Evolutionary conservation across 2,888 invertebrate species (phyloP).

Genomic region (Portevinia maculata): DNA sequence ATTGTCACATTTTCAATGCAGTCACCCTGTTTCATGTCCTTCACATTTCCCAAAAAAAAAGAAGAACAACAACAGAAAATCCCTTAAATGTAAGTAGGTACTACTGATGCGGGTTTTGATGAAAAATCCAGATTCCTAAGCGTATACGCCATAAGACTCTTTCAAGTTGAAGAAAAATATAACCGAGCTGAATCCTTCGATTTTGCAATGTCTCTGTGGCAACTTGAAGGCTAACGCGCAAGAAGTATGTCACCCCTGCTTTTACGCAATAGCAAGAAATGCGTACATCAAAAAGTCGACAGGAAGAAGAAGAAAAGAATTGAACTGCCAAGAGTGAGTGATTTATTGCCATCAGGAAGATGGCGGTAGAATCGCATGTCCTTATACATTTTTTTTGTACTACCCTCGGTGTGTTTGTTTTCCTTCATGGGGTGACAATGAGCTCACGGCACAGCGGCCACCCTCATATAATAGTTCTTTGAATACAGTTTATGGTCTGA

Average conservation of each 20-base stretch:
- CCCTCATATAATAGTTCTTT: slow-evolving; percentile 61
- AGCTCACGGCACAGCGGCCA: slow-evolving; percentile 54
- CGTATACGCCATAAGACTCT: no score
- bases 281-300: slow-evolving; percentile 71
- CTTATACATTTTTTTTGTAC: slow-evolving; percentile 3
- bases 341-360: slow-evolving; percentile 72
- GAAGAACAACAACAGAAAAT: slow-evolving; percentile 44
- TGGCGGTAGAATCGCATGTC: slow-evolving; percentile 66
- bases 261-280: slow-evolving; percentile 68
- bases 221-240: slow-evolving; percentile 38
- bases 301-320: slow-evolving; percentile 57
- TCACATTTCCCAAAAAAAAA: slow-evolving; percentile 48
- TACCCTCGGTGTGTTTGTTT: slow-evolving; percentile 39
- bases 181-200: slow-evolving; percentile 60
- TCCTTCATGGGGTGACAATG: slow-evolving; percentile 67
- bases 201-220: slow-evolving; percentile 39
- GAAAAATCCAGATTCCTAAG: slow-evolving; percentile 39
- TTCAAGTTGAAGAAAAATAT: no score
- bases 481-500: slow-evolving; percentile 70
- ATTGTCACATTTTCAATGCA: slow-evolving; percentile 32
- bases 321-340: slow-evolving; percentile 74
- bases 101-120: slow-evolving; percentile 70
- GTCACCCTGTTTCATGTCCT: slow-evolving; percentile 26
- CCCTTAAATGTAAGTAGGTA: no score
- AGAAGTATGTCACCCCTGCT: slow-evolving; percentile 70